phyloP scores from a whole-genome alignment of 2,888 invertebrate species.

The Cephonodes hylas region DNA sequence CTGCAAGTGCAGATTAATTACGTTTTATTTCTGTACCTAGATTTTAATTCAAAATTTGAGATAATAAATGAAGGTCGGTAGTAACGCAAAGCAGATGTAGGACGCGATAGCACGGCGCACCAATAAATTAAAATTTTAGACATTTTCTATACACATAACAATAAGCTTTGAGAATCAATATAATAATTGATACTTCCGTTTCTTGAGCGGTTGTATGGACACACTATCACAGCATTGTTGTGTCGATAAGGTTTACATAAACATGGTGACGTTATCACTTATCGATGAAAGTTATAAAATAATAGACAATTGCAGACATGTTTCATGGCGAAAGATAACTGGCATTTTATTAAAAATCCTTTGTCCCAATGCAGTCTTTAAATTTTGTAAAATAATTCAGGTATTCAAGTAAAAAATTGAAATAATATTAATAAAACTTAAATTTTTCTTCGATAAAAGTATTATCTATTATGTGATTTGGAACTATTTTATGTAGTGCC shows the following conservation, averaged over 20 bases:
- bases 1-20: neutral
- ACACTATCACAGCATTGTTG: neutral
- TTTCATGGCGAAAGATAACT: neutral
- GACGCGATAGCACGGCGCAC: neutral
- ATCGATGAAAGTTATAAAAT: neutral
- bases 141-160: neutral
- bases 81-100: neutral
- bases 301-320: neutral
- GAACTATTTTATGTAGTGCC: no score
- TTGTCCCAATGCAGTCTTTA: no score
- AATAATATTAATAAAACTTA: no score
- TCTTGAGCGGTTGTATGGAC: no score
- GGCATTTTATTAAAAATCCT: no score
- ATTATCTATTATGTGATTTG: no score
- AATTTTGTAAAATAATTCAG: no score
- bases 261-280: neutral
- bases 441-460: no score
- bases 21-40: neutral
- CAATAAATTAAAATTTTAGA: neutral
- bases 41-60: neutral
- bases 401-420: no score
- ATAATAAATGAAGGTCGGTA: neutral
- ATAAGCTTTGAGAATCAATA: neutral
- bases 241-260: neutral
- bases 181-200: neutral